Percentiles rank a stretch among this genome's conserved stretches.
Conservation (phyloP, 2,888 invertebrate species). For the Furcula furcula region DNA sequence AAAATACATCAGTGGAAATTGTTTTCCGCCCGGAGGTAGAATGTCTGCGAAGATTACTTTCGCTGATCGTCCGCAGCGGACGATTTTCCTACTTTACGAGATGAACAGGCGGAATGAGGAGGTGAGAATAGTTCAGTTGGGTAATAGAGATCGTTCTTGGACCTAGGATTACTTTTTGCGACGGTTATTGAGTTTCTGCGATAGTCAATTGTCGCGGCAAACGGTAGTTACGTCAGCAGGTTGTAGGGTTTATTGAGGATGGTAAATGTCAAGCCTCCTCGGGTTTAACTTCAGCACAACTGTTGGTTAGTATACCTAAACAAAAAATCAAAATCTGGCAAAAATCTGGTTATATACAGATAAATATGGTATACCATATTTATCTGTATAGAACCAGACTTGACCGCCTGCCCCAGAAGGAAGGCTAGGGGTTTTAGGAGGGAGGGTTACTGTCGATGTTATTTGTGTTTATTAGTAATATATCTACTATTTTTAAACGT, state of each 20-base stretch:
- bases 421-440: too few species aligned
- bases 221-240: slow-evolving; percentile 6
- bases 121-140: slow-evolving; percentile 44
- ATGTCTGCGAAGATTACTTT: slow-evolving; percentile 63
- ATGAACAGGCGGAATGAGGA: slow-evolving; percentile 42
- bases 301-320: too few species aligned
- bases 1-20: slow-evolving; percentile 62
- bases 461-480: too few species aligned
- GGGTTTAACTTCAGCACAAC: too few species aligned
- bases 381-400: too few species aligned
- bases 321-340: too few species aligned
- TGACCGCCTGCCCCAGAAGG: too few species aligned
- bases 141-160: slow-evolving; percentile 30
- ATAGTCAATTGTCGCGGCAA: slow-evolving; percentile 12
- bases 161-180: slow-evolving; percentile 19
- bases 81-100: slow-evolving; percentile 56
- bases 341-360: too few species aligned
- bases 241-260: slow-evolving; percentile 1
- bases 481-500: too few species aligned
- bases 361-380: too few species aligned
- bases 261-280: slow-evolving; percentile 1
- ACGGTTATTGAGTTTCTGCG: slow-evolving; percentile 9
- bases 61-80: slow-evolving; percentile 52
- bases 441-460: too few species aligned
- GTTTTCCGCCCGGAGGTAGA: slow-evolving; percentile 56